phyloP scores from a whole-genome alignment of 2,888 invertebrate genomes.

The Theretra japonica region DNA sequence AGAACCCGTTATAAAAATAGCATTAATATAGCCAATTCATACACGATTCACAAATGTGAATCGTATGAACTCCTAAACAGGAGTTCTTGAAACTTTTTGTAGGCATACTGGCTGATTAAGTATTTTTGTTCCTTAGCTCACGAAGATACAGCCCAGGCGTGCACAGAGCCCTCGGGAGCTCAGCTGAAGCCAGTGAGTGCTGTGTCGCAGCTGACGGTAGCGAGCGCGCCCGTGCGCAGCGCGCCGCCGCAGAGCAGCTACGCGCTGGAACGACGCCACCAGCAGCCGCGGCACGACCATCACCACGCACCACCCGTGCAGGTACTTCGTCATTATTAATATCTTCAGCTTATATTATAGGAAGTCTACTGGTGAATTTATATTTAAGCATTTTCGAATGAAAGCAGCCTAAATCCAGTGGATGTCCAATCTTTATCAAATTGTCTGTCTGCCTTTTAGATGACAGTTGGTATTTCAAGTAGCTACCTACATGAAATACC shows the following conservation, averaged over 20 bases:
- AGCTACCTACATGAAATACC: too few relatives aligned
- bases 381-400: too few relatives aligned
- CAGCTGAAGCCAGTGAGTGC: constrained; percentile 76
- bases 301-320: constrained; percentile 47
- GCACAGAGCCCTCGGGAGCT: constrained; percentile 46
- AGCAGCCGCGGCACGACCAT: constrained; percentile 66
- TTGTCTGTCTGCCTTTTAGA: too few relatives aligned
- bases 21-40: too few relatives aligned
- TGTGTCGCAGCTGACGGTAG: constrained; percentile 84
- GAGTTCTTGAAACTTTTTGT: too few relatives aligned
- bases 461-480: too few relatives aligned
- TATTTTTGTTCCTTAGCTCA: constrained; percentile 48
- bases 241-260: constrained; percentile 86
- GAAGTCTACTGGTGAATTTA: too few relatives aligned
- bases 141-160: constrained; percentile 57
- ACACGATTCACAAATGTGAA: too few relatives aligned
- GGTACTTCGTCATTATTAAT: background rate
- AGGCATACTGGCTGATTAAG: background rate
- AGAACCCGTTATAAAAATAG: too few relatives aligned
- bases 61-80: too few relatives aligned
- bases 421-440: too few relatives aligned
- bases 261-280: constrained; percentile 70
- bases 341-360: background rate
- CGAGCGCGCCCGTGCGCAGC: constrained; percentile 86
- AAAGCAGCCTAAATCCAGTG: too few relatives aligned